Conservation (phyloP, 1,140 invertebrate genomes). For the Lordiphosa mommai region DNA sequence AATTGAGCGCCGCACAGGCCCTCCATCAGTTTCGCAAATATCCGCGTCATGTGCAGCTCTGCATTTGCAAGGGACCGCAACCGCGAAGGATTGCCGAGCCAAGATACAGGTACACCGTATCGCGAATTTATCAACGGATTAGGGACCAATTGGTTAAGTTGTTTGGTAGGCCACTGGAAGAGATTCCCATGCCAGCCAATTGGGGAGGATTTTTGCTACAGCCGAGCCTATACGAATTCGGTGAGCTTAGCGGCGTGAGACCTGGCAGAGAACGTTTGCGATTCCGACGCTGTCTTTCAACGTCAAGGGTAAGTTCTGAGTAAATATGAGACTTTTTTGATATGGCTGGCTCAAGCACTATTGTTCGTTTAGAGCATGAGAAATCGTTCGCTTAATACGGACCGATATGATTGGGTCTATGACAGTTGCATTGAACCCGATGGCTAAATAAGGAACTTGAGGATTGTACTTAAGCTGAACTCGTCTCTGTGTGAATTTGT, state of each 20-base stretch:
- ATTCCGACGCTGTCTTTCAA: conserved; percentile 37
- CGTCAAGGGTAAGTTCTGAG: conserved; percentile 28
- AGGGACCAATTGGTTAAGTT: neutral
- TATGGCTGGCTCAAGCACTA: too few relatives aligned
- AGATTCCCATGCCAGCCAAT: conserved; percentile 28
- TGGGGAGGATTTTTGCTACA: conserved; percentile 44
- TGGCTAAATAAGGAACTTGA: too few relatives aligned
- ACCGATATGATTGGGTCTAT: conserved; percentile 47
- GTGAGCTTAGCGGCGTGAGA: neutral
- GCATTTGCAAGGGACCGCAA: conserved; percentile 23
- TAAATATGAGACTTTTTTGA: neutral
- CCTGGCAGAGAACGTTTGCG: conserved; percentile 21
- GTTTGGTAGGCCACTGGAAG: conserved; percentile 1
- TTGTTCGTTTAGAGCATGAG: conserved; percentile 21
- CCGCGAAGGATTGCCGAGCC: neutral
- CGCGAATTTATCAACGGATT: neutral
- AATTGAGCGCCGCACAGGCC: conserved; percentile 20
- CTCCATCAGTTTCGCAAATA: conserved; percentile 37
- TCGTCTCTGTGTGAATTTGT: too few relatives aligned
- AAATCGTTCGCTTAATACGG: conserved; percentile 7
- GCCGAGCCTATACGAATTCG: conserved; percentile 43
- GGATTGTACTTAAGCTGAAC: too few relatives aligned
- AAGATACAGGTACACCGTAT: neutral
- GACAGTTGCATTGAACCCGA: conserved; percentile 18
- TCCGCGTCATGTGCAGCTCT: conserved; percentile 34